Evolutionary conservation across 2,797 vertebrate genomes (phyloP).

Genomic region (Tolypeutes matacus): DNA sequence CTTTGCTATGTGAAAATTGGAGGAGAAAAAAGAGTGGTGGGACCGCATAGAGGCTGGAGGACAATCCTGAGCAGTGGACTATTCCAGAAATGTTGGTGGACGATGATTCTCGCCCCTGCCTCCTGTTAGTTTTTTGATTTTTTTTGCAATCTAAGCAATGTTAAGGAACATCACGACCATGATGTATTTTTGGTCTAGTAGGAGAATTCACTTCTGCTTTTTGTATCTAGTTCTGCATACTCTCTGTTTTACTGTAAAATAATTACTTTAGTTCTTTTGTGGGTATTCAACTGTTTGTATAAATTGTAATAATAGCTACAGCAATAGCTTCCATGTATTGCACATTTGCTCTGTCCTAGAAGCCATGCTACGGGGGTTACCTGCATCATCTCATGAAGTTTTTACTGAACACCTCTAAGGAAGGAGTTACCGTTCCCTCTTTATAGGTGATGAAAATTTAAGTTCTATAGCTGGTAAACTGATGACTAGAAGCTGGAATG

Average conservation of each 20-base stretch:
- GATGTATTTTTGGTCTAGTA: slow-evolving; percentile 20
- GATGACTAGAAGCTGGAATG: neutral
- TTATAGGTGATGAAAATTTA: neutral
- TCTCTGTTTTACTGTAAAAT: slow-evolving; percentile 7
- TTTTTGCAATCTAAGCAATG: neutral
- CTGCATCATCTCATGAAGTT: neutral
- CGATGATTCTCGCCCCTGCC: neutral
- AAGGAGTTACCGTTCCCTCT: neutral
- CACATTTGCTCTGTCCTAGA: neutral
- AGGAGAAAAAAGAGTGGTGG: neutral
- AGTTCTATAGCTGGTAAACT: neutral
- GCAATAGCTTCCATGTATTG: neutral
- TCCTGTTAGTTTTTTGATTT: neutral
- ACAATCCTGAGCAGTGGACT: neutral
- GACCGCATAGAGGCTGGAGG: neutral
- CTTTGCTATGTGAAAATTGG: neutral
- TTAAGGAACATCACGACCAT: neutral
- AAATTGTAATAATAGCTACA: neutral
- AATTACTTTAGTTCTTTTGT: neutral
- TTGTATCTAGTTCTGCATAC: slow-evolving; percentile 8
- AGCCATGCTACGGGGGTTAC: neutral
- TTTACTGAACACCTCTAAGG: neutral
- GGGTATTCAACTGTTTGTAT: slow-evolving; percentile 29
- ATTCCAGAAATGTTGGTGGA: neutral
- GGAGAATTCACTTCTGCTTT: neutral